Evolutionary conservation across 2,797 vertebrate genomes (phyloP), one percentile per base, ranked within the genome.

Genomic region (Streptopelia turtur): DNA sequence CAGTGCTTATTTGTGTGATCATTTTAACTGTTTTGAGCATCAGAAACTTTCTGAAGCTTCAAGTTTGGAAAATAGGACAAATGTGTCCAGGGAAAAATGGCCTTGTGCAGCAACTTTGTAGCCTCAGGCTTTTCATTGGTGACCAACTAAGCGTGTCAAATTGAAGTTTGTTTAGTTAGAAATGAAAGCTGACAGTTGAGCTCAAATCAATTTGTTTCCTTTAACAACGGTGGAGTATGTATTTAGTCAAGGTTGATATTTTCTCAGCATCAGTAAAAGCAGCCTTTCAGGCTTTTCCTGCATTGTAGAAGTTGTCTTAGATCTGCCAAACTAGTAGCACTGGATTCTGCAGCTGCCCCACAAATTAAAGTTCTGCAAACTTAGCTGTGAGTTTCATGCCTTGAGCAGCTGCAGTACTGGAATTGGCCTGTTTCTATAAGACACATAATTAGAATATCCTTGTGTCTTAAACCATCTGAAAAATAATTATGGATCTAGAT

Each of bases 241-340:
- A 89, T 90, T 89, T 68, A 90, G 71, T 79, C 74, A 87, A 74
- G 60, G 77, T 71, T 95, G 83, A 28, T 87, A 60, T 55, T 95
- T 96, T 94, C 93, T 94, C 77, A 87, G 83, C 8, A 3, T 92
- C 43, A 16, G 69, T 83, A 93, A 90, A 91, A 96, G 94, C 55
- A 52, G 84, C 79, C 75, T 94, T 96, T 97, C 93, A 94, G 76
- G 95, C 91, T 96, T 94, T 96, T 96, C 91, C 83, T 93, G 94
- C 25, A 1, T 69, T 88, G 61, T 65, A 56, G 55, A 91, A 81
- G 70, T 87, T 79, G 35, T 90, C 77, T 88, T 47, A 57, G 57
- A 68, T 95, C 92, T 94, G 85, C 90, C 83, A 90, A 84, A 95
- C 94, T 81, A 81, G 95, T 90, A 95, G 47, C 1, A 0, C 95